Base-by-base conservation (phyloP, 2,797 vertebrate species). In the Masticophis lateralis region DNA sequence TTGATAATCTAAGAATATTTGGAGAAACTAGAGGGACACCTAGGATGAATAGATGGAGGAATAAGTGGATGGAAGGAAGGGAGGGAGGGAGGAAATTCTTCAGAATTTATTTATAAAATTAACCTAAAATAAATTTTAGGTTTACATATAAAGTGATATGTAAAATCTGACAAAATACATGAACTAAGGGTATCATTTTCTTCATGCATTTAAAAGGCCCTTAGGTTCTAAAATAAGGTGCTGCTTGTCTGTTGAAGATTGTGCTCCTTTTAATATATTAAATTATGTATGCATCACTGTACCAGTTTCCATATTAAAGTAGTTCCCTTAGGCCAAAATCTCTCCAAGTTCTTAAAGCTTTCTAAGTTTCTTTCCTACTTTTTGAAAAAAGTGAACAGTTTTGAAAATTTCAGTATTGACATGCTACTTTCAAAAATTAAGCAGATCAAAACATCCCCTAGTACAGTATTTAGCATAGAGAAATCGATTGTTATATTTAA, bases 221-320 rank as follows among this genome's bases (percentile, higher is more conserved):
- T 87, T 89, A 51, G 66, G 94, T 93, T 93, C 92, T 86, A 88
- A 96, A 95, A 61, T 93, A 92, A 94, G 25, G 61, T 63, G 51
- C 22, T 91, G 14, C 91, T 90, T 20, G 32, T 32, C 25, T 95
- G 90, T 93, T 94, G 56, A 96, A 96, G 92, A 93, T 57, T 69
- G 74, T 94, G 61, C 92, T 95, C 47, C 60, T 94, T 96, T 94
- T 93, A 95, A 90, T 74, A 87, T 92, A 89, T 74, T 92, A 96
- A 96, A 95, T 94, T 95, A 93, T 92, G 91, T 93, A 92, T 94
- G 74, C 88, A 92, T 95, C 91, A 94, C 20, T 94, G 59, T 83
- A 93, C 59, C 86, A 3, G 37, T 96, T 96, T 96, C 93, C n/a
- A 90, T 94, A 96, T 93, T 96, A 94, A 96, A 96, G 93, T 47